phyloP scores from a whole-genome alignment of 2,888 invertebrate genomes.

The Drymonia ruficornis region DNA sequence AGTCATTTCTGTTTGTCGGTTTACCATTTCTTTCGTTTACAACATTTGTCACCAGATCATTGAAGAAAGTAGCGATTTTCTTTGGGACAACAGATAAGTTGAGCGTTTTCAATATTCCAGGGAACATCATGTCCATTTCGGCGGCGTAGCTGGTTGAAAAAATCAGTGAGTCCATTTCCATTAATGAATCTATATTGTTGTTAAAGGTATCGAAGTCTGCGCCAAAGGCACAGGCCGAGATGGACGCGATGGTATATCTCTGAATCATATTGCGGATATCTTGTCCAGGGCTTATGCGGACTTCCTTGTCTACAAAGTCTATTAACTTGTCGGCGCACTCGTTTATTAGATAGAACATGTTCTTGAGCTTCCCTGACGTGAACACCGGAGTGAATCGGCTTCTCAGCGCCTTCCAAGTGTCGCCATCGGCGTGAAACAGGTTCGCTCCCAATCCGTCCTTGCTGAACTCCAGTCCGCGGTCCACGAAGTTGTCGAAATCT shows the following conservation, averaged over 20 bases:
- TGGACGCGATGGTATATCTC: slow-evolving; percentile 48
- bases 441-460: too few relatives aligned
- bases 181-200: slow-evolving; percentile 27
- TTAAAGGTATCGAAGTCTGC: slow-evolving; percentile 43
- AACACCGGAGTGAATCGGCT: slow-evolving; percentile 21
- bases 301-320: slow-evolving; percentile 32
- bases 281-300: slow-evolving; percentile 34
- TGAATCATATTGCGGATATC: slow-evolving; percentile 46
- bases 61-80: slow-evolving; percentile 41
- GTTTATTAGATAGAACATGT: slow-evolving; percentile 30
- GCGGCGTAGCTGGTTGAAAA: slow-evolving; percentile 24
- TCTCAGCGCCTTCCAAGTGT: slow-evolving; percentile 17
- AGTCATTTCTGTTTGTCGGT: slow-evolving; percentile 52
- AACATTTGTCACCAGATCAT: slow-evolving; percentile 39
- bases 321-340: slow-evolving; percentile 51
- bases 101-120: slow-evolving; percentile 49
- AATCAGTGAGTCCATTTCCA: slow-evolving; percentile 27
- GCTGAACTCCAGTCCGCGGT: too few relatives aligned
- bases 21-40: slow-evolving; percentile 46
- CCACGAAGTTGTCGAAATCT: neutral
- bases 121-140: slow-evolving; percentile 55
- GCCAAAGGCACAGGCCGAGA: slow-evolving; percentile 55
- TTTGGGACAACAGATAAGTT: slow-evolving; percentile 44
- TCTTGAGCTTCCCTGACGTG: slow-evolving; percentile 19
- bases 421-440: slow-evolving; percentile 47